Conservation (phyloP, 2,888 invertebrate species). For the Drosophila mimica region DNA sequence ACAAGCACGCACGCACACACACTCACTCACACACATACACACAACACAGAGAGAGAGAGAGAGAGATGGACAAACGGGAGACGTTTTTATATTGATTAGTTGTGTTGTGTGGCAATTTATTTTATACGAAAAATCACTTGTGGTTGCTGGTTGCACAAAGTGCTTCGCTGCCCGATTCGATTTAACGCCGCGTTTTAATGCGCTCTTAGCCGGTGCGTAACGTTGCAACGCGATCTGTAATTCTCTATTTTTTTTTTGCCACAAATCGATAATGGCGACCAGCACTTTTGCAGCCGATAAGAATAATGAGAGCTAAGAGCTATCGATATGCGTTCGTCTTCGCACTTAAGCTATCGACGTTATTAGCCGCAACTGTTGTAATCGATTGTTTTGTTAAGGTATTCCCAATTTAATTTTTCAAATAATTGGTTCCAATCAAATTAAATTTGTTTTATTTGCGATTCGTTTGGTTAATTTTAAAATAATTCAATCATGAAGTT, state of each 20-base stretch:
- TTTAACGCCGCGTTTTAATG: constrained; percentile 60
- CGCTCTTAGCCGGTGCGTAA: constrained; percentile 73
- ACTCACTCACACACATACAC: constrained; percentile 24
- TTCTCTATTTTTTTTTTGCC: constrained; percentile 67
- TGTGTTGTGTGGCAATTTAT: constrained; percentile 54
- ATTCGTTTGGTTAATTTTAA: neutral
- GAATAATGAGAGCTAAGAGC: constrained; percentile 26
- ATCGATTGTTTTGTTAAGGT: neutral
- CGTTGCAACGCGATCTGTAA: constrained; percentile 66
- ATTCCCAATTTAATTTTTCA: neutral
- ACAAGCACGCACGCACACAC: constrained; percentile 32
- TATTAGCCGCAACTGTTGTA: neutral
- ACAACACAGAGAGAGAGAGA: constrained; percentile 17
- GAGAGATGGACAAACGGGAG: constrained; percentile 23
- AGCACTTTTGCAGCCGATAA: constrained; percentile 57
- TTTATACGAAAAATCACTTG: constrained; percentile 36
- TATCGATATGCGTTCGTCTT: constrained; percentile 24
- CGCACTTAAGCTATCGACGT: constrained; percentile 19
- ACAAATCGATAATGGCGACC: constrained; percentile 70
- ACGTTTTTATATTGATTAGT: constrained; percentile 60
- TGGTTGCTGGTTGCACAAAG: constrained; percentile 23
- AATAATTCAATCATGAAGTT: neutral
- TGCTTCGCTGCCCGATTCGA: constrained; percentile 32
- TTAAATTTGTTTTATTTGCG: neutral
- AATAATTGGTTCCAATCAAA: neutral